Base-by-base conservation (phyloP, 2,888 invertebrate genomes). In the Pemphredon lugubris region DNA sequence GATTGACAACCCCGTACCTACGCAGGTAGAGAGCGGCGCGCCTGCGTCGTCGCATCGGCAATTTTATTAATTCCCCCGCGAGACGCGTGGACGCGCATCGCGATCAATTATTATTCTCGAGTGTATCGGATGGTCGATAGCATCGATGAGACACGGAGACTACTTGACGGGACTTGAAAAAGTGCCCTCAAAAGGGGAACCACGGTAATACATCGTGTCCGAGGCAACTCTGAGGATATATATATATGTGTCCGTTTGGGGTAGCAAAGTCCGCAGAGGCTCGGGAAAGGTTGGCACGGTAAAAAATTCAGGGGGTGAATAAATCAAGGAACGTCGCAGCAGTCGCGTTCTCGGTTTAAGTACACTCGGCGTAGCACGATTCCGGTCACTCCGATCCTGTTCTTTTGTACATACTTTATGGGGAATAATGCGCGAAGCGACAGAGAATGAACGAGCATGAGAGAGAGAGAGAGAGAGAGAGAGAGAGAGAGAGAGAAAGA, bases 221-320 rank as follows among this genome's bases (percentile, higher is more conserved):
- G 60, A 57, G 39, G 61, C 60, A 54, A 61, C 72, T 58, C 53
- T 45, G 57, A 66, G 72, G 61, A 73, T 66, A 66, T 57, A 66
- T 60, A 69, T 26, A 26, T 26, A 26, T 26, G 26, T 60, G 77
- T 75, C 75, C 75, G 77, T 78, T 71, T 48, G 67, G 71, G 73
- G 76, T 60, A 72, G 60, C 73, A 32, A 63, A 77, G 77, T 67
- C 71, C 77, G 73, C 73, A 71, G 66, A 71, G 77, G 70, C 73
- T 37, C 45, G 61, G 59, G 32, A 65, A 68, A 65, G 72, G 75
- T 73, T 69, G 73, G 60, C 60, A 4, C 59, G 76, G 79, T 87
- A 82, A 87, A 87, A 86, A 85, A 87, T 87, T 86, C 86, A 86
- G 79, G 77, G 83, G 85, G 84, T 86, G 87, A 87, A 87, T 87